Evolutionary conservation across 2,797 vertebrate genomes (phyloP).

Genomic region (Leuciscus waleckii): DNA sequence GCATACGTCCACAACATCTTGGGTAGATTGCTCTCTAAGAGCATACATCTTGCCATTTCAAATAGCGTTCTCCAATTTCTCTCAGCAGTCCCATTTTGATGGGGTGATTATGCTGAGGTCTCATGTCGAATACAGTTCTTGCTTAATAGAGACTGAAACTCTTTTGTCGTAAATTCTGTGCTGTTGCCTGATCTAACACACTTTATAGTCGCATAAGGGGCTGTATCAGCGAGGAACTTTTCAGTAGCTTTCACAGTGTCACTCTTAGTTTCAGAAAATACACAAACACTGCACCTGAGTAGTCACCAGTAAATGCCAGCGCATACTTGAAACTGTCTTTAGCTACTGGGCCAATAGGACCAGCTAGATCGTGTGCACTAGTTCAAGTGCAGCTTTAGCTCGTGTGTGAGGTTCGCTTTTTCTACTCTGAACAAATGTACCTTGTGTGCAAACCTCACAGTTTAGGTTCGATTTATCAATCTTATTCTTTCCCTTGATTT

Average conservation of each 20-base stretch:
- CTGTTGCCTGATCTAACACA: too few species aligned
- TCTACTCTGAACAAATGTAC: neutral
- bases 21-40: neutral
- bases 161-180: too few species aligned
- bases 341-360: neutral
- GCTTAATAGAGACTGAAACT: too few species aligned
- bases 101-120: neutral
- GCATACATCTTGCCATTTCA: constrained; percentile 6
- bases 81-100: constrained; percentile 26
- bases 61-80: constrained; percentile 15
- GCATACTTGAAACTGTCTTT: constrained; percentile 10
- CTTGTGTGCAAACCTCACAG: neutral
- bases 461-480: neutral
- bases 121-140: too few species aligned
- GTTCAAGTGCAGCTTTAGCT: neutral
- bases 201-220: too few species aligned
- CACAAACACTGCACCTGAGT: neutral
- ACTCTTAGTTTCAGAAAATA: constrained; percentile 16
- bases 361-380: neutral
- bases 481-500: neutral
- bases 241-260: too few species aligned
- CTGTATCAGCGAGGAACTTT: too few species aligned
- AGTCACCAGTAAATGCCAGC: constrained; percentile 21
- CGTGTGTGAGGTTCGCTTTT: neutral
- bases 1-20: neutral